Evolutionary conservation across 1,140 invertebrate species (phyloP).

Genomic region (Cydia fagiglandana): DNA sequence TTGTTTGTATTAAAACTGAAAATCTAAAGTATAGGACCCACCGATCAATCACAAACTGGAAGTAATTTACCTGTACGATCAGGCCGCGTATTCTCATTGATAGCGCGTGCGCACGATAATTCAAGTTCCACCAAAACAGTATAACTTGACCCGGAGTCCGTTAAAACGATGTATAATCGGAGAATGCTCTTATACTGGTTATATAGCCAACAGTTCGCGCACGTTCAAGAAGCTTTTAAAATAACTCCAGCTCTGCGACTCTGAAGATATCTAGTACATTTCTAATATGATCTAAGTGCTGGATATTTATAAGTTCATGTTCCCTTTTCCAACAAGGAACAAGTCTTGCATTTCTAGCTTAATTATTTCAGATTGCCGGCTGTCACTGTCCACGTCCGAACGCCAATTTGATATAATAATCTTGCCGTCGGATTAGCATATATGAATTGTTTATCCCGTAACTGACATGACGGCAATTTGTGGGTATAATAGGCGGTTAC

Average conservation of each 20-base stretch:
- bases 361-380: slow-evolving; percentile 57
- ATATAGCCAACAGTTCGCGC: not conserved
- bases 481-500: slow-evolving; percentile 10
- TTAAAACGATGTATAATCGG: not conserved
- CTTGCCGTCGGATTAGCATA: slow-evolving; percentile 13
- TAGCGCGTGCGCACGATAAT: not conserved
- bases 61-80: too few species aligned
- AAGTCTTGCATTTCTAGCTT: slow-evolving; percentile 40
- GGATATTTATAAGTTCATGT: not conserved
- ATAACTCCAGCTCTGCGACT: not conserved
- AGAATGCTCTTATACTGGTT: not conserved
- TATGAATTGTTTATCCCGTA: slow-evolving; percentile 29
- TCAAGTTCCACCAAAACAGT: not conserved
- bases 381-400: slow-evolving; percentile 42
- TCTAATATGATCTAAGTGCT: slow-evolving; percentile 9
- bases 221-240: not conserved
- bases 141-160: not conserved
- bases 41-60: too few species aligned
- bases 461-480: slow-evolving; percentile 13
- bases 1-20: too few species aligned
- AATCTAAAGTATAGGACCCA: too few species aligned
- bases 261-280: not conserved
- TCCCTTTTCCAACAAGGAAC: slow-evolving; percentile 35
- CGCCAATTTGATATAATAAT: slow-evolving; percentile 31
- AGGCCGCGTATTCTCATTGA: not conserved